Percentiles rank a stretch among this genome's conserved stretches.
Conservation (phyloP, 1,140 invertebrate genomes). For the Hydropsyche tenuis region DNA sequence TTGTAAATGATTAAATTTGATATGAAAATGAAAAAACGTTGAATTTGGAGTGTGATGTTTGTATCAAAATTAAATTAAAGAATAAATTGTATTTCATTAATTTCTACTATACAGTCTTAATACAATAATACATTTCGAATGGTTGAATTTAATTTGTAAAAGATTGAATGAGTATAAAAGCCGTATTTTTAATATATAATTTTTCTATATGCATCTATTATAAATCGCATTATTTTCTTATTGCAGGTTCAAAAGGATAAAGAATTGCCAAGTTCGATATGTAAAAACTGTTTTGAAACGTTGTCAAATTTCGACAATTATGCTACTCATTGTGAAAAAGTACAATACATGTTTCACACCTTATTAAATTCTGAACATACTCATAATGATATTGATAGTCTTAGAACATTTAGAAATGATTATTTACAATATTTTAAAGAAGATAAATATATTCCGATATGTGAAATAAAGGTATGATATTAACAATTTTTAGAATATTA, state of each 20-base stretch:
- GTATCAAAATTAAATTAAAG: no score
- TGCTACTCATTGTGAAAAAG: constrained; percentile 44
- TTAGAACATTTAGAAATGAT: constrained; percentile 33
- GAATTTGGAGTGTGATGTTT: no score
- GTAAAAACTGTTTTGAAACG: constrained; percentile 40
- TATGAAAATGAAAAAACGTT: no score
- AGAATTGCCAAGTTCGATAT: constrained; percentile 37
- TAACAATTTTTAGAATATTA: no score
- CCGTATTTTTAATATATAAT: no score
- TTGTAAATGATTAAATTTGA: no score
- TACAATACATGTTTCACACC: constrained; percentile 45
- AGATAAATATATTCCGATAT: constrained; percentile 45
- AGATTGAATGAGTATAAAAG: no score
- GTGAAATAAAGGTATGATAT: constrained; percentile 45
- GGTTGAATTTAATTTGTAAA: no score
- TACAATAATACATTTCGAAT: no score
- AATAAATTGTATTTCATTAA: no score
- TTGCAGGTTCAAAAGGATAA: constrained; percentile 40
- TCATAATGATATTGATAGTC: constrained; percentile 34
- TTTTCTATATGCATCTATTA: no score
- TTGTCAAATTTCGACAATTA: constrained; percentile 44
- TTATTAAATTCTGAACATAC: constrained; percentile 24
- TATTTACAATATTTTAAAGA: constrained; percentile 37
- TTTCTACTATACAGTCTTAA: no score
- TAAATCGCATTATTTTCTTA: constrained; percentile 24